Evolutionary conservation across 1,140 invertebrate genomes (phyloP).

Genomic region (Macrotrachela quadricornifera): DNA sequence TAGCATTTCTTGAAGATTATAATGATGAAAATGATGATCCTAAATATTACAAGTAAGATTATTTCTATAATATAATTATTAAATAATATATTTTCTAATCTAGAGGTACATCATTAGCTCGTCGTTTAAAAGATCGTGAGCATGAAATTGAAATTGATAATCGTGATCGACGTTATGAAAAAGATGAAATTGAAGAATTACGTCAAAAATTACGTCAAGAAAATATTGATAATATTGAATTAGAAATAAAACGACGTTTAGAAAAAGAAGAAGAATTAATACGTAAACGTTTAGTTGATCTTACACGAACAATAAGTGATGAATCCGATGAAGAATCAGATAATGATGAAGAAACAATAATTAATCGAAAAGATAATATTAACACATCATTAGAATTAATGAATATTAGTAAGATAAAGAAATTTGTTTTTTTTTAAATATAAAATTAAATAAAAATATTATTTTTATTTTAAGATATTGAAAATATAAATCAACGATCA

Average conservation of each 20-base stretch:
- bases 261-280: constrained; percentile 3
- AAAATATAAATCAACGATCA: too few species aligned
- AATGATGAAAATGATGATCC: constrained; percentile 87
- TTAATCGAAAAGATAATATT: too few species aligned
- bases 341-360: not conserved
- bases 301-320: not conserved
- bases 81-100: constrained; percentile 11
- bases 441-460: too few species aligned
- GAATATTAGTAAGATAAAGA: too few species aligned
- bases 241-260: constrained; percentile 37
- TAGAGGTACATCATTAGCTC: constrained; percentile 62
- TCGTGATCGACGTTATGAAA: constrained; percentile 65
- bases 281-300: not conserved
- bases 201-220: constrained; percentile 57
- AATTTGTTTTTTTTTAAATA: too few species aligned
- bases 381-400: too few species aligned
- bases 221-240: constrained; percentile 52
- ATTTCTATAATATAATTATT: not conserved
- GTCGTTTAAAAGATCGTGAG: constrained; percentile 63
- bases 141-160: constrained; percentile 73
- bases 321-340: not conserved
- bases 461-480: too few species aligned
- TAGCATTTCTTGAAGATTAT: constrained; percentile 94
- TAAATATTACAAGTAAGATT: constrained; percentile 70
- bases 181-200: constrained; percentile 71